These are phyloP conservation scores for Uropetala carovei DNA, from an alignment of 2,888 invertebrate species.

Conservation along the genomic window DNA sequence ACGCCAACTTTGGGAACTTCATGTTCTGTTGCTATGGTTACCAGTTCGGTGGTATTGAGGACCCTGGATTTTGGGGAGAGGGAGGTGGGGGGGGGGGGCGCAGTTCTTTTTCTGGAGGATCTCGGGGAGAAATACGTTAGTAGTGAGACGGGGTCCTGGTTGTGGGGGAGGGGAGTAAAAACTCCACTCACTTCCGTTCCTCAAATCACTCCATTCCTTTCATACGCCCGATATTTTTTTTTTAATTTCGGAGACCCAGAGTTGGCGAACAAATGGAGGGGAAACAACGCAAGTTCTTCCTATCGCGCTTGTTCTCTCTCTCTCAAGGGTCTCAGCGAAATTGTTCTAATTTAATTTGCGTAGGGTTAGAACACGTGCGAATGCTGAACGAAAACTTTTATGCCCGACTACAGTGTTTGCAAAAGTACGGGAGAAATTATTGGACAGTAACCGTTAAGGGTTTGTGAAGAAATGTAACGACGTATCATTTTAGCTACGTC, in stretches of 20 bases:
- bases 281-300: neutral
- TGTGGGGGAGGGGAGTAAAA: neutral
- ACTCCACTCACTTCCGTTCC: neutral
- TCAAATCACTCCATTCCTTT: constrained; percentile 5
- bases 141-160: no score
- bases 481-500: no score
- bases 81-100: neutral
- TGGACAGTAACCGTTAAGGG: no score
- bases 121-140: neutral
- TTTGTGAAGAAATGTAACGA: no score
- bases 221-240: neutral
- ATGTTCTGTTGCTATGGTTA: neutral
- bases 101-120: neutral
- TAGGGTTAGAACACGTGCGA: no score
- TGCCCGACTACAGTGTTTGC: no score
- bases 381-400: no score
- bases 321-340: neutral
- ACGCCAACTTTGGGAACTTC: neutral
- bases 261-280: neutral
- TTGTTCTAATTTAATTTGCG: no score
- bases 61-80: neutral
- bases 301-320: neutral
- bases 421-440: no score
- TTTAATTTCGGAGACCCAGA: neutral
- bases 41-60: neutral